phyloP scores from a whole-genome alignment of 37 sponge, comb jelly and placozoan genomes.

The Eunapius fragilis region DNA sequence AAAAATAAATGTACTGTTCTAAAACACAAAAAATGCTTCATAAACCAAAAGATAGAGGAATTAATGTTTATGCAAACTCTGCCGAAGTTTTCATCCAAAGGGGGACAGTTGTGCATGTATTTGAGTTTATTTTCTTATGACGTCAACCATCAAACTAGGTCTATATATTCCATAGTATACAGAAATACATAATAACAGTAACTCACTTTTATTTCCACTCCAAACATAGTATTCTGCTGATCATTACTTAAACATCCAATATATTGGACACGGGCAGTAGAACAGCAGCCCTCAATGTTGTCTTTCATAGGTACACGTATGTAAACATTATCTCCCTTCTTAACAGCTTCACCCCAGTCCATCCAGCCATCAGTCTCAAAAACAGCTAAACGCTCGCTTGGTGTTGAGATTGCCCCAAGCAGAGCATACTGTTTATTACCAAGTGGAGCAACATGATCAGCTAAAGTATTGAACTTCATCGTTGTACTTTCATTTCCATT shows the following conservation, averaged over 20 bases:
- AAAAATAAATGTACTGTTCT: no score
- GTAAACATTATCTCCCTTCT: conserved; percentile 27
- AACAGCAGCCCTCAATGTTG: not conserved
- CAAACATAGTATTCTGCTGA: conserved; percentile 23
- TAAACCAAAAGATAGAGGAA: no score
- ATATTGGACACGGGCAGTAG: conserved; percentile 10
- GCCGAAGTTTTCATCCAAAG: no score
- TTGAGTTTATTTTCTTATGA: no score
- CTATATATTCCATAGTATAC: no score
- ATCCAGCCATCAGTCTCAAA: conserved; percentile 11
- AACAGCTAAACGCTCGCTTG: conserved; percentile 1
- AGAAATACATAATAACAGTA: not conserved
- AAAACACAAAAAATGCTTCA: no score
- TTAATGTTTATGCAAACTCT: no score
- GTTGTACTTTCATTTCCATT: conserved; percentile 3
- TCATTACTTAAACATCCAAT: conserved; percentile 3
- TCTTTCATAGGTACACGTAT: conserved; percentile 4
- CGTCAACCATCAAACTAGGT: no score
- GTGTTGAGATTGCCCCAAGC: conserved; percentile 23
- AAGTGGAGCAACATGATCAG: conserved; percentile 25
- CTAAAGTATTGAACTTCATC: not conserved
- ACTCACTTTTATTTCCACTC: conserved; percentile 55
- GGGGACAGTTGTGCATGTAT: no score
- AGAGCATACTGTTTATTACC: conserved; percentile 1
- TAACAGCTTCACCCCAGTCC: conserved; percentile 23